Conservation (phyloP, 2,797 vertebrate species). For the Buphagus erythrorhynchus region DNA sequence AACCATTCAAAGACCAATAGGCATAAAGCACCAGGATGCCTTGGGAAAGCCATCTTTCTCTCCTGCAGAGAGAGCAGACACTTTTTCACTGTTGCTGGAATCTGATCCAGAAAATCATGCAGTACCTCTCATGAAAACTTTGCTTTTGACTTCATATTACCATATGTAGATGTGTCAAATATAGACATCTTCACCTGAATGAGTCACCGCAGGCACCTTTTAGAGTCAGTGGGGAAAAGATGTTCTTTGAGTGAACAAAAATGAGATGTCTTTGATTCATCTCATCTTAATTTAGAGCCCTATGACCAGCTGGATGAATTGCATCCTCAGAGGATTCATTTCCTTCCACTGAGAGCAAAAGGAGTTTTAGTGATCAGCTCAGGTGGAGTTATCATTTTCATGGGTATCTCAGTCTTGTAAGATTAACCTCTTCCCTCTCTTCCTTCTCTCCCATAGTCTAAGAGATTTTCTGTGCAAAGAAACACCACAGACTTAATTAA, state of each 20-base stretch:
- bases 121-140: neutral
- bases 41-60: neutral
- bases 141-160: neutral
- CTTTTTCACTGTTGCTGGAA: neutral
- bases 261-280: too few species aligned
- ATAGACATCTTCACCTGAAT: neutral
- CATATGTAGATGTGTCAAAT: neutral
- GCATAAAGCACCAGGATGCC: neutral
- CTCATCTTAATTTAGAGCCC: neutral
- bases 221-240: neutral
- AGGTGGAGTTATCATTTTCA: neutral
- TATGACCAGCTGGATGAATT: neutral
- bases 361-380: neutral
- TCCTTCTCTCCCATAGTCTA: neutral
- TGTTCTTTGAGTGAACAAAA: neutral
- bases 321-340: neutral
- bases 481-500: neutral
- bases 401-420: neutral
- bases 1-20: neutral
- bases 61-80: neutral
- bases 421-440: neutral
- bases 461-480: neutral
- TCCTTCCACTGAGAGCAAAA: neutral
- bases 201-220: constrained; percentile 13
- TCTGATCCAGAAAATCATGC: neutral